phyloP scores from a whole-genome alignment of 2,888 invertebrate genomes.

The Drosophila eohydei region DNA sequence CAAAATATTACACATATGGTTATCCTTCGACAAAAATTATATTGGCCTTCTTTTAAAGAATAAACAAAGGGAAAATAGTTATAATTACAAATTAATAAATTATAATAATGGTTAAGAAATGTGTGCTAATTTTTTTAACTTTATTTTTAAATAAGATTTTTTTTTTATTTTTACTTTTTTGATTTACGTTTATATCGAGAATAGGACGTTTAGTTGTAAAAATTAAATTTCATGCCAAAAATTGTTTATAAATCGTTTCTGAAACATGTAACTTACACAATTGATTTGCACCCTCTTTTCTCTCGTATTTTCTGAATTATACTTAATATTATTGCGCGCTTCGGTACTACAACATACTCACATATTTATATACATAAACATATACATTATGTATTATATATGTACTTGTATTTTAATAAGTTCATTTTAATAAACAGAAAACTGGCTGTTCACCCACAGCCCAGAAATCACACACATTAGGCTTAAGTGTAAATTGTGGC shows the following conservation, averaged over 20 bases:
- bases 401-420: conserved; percentile 43
- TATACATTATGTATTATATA: conserved; percentile 43
- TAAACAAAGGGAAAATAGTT: conserved; percentile 50
- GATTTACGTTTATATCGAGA: conserved; percentile 25
- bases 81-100: conserved; percentile 39
- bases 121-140: conserved; percentile 1
- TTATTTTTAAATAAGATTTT: background rate
- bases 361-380: conserved; percentile 32
- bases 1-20: conserved; percentile 64
- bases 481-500: conserved; percentile 79
- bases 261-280: conserved; percentile 51
- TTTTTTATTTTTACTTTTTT: conserved; percentile 10
- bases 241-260: conserved; percentile 36
- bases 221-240: conserved; percentile 47
- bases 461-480: conserved; percentile 78
- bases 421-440: conserved; percentile 73
- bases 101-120: conserved; percentile 9
- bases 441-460: conserved; percentile 65
- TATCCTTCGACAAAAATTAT: conserved; percentile 49
- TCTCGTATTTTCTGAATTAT: conserved; percentile 40
- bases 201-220: conserved; percentile 41
- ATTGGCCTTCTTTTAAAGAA: conserved; percentile 51
- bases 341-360: conserved; percentile 54
- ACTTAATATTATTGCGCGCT: conserved; percentile 77
- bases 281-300: conserved; percentile 32